Evolutionary conservation across 2,113 vertebrate genomes (phyloP).

Genomic region (Lathamus discolor): DNA sequence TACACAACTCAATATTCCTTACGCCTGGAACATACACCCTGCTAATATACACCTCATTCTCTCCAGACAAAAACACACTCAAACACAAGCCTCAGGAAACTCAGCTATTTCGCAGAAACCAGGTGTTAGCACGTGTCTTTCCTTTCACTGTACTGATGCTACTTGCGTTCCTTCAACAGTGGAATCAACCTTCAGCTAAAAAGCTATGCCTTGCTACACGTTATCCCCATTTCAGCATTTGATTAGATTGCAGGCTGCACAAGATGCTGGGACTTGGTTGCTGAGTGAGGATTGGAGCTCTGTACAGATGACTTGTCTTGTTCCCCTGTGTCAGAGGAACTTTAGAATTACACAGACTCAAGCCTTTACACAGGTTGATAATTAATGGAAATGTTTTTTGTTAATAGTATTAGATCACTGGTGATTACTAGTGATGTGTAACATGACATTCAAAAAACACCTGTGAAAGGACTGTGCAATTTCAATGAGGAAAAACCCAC

Average conservation of each 20-base stretch:
- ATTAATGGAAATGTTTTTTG: background rate
- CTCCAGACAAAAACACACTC: background rate
- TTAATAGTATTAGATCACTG: background rate
- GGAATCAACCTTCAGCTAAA: background rate
- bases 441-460: background rate
- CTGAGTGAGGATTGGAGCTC: background rate
- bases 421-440: fast-evolving
- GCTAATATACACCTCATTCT: background rate
- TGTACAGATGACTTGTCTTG: background rate
- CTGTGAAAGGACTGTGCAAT: background rate
- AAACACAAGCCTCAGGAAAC: background rate
- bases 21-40: background rate
- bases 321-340: background rate
- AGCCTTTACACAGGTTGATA: background rate
- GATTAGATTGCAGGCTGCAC: background rate
- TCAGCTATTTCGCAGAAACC: background rate
- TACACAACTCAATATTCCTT: background rate
- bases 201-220: background rate
- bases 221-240: conserved; percentile 4
- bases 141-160: background rate
- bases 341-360: background rate
- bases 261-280: background rate
- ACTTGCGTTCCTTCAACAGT: background rate
- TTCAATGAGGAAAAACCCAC: background rate
- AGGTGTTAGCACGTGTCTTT: background rate